Evolutionary conservation across 1,140 invertebrate species (phyloP).

Genomic region (Penaeus vannamei): DNA sequence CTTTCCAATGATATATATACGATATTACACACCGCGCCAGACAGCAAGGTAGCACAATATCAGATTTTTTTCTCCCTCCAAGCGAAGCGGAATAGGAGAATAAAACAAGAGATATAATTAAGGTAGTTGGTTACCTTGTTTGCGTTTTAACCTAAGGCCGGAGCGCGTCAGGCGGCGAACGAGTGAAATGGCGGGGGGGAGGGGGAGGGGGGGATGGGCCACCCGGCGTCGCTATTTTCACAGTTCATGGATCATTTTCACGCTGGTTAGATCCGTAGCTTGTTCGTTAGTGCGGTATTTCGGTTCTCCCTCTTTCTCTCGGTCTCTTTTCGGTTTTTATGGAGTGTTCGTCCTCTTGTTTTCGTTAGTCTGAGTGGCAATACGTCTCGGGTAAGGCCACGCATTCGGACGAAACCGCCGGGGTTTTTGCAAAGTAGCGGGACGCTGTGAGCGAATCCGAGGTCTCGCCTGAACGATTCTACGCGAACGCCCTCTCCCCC

Average conservation of each 20-base stretch:
- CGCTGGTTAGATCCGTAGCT: neutral
- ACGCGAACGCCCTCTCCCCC: too few relatives aligned
- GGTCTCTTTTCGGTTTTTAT: neutral
- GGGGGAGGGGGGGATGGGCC: neutral
- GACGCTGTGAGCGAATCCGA: too few relatives aligned
- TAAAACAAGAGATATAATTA: neutral
- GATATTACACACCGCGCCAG: too few relatives aligned
- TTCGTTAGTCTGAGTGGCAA: too few relatives aligned
- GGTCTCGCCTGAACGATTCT: too few relatives aligned
- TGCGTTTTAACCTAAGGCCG: too few relatives aligned
- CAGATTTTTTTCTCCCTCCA: neutral
- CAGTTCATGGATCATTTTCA: conserved; percentile 14
- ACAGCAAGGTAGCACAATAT: too few relatives aligned
- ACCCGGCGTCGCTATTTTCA: neutral
- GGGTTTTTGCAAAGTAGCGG: too few relatives aligned
- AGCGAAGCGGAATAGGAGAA: neutral
- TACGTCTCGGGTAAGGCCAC: too few relatives aligned
- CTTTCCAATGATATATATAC: too few relatives aligned
- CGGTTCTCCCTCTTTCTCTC: neutral
- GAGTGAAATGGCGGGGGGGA: neutral
- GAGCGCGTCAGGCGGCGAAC: conserved; percentile 32
- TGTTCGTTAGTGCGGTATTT: neutral
- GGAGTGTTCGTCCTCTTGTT: neutral
- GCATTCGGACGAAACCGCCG: too few relatives aligned
- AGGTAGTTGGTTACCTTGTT: conserved; percentile 21